Base-by-base conservation (phyloP, 92 coral and sea anemone species). In the Heteractis magnifica region DNA sequence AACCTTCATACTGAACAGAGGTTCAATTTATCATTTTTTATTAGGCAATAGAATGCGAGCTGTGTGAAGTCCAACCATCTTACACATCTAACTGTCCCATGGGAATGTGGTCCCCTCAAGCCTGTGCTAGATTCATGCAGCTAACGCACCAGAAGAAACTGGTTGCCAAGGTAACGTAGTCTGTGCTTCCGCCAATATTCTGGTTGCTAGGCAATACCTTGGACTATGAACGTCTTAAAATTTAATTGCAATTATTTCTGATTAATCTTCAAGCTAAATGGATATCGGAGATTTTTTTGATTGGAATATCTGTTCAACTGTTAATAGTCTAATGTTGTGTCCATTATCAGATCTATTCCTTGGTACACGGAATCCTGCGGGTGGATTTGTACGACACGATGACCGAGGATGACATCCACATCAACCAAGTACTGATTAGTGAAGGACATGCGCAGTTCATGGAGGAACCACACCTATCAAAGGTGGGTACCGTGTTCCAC, bases 361-460 rank as follows among this genome's bases (percentile, higher is more conserved):
- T 79, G 62, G 83, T 92, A 64, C 95, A 85, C 71, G 97, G 95
- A 51, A 91, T 91, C 50, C 90, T 96, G 49, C 85, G 94, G 6
- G 90, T 94, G 65, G 98, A 96, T 76, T 78, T 96, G 83, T 92
- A 87, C 52, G 98, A 96, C 86, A 96, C 99, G 13, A 89, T 77
- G 52, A 90, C 97, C 4, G 94, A 96, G 21, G 93, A 96, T 16
- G 99, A 96, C 85, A 89, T 96, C 64, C 98, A 96, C 81, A 84
- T 96, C 78, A 94, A 96, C 75, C 93, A 96, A 82, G 56, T 84
- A 75, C 93, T 96, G 58, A 92, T 96, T 52, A 92, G 85, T 26
- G 93, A 94, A 77, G 96, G 98, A 20, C 84, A 72, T 77, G 99
- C 92, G 11, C 90, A 92, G 89, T 94, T 89, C 50, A 91, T 91